phyloP scores from a whole-genome alignment of 2,888 invertebrate genomes.

The Reticulitermes lucifugus region DNA sequence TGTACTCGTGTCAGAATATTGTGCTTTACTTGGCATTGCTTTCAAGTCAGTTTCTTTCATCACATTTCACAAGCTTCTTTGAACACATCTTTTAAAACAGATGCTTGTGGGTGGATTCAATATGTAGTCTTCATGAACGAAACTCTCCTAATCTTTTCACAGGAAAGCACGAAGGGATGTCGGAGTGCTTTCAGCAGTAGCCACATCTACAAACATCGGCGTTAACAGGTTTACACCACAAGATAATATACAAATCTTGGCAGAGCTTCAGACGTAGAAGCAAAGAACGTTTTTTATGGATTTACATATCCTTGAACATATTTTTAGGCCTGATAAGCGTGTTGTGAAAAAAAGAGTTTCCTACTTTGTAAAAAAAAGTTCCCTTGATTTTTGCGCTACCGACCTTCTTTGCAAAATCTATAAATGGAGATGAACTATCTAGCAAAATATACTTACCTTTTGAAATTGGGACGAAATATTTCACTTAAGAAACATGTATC shows the following conservation, averaged over 20 bases:
- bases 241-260: conserved; percentile 1
- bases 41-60: too few relatives aligned
- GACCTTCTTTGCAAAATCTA: not conserved
- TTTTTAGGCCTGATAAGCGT: not conserved
- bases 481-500: too few relatives aligned
- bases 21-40: too few relatives aligned
- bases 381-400: not conserved
- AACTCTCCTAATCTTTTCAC: not conserved
- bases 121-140: not conserved
- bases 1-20: too few relatives aligned
- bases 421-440: too few relatives aligned
- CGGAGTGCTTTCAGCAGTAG: conserved; percentile 6
- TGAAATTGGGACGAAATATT: too few relatives aligned
- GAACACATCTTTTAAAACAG: not conserved
- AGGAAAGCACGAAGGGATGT: not conserved
- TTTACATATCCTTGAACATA: not conserved
- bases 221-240: not conserved
- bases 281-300: not conserved
- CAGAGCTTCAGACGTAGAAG: not conserved
- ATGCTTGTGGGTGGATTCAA: not conserved
- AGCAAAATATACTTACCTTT: too few relatives aligned
- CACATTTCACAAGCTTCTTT: too few relatives aligned
- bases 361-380: not conserved
- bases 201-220: not conserved
- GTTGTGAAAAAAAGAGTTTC: not conserved